Percentiles rank a stretch among this genome's conserved stretches.
Evolutionary conservation across 2,888 invertebrate species (phyloP).

Genomic region (Epirrita christyi): DNA sequence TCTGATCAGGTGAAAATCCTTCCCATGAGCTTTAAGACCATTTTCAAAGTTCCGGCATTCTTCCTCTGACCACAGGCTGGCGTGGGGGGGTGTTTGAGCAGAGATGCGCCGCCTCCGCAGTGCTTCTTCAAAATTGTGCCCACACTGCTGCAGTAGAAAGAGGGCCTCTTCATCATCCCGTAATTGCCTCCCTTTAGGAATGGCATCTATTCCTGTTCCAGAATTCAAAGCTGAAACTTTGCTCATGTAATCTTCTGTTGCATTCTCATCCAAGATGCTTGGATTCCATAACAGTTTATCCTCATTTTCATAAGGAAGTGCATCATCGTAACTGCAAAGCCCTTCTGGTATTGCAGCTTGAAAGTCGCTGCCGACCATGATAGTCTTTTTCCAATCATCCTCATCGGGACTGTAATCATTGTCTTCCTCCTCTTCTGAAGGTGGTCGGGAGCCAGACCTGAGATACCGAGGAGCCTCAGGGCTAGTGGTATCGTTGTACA

Average conservation of each 20-base stretch:
- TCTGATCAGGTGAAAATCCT: conserved; percentile 97
- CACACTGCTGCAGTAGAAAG: conserved; percentile 95
- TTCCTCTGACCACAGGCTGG: conserved; percentile 97
- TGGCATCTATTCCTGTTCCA: conserved; percentile 74
- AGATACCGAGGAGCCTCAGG: conserved; percentile 77
- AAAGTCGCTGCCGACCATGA: conserved; percentile 97
- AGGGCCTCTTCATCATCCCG: conserved; percentile 96
- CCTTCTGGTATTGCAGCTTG: conserved; percentile 98
- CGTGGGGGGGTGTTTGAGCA: conserved; percentile 88
- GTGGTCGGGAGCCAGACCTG: conserved; percentile 88
- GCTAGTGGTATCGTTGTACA: conserved; percentile 70
- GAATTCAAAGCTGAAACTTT: conserved; percentile 83
- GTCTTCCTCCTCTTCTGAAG: conserved; percentile 93
- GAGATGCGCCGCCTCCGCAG: conserved; percentile 91
- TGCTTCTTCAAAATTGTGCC: conserved; percentile 97
- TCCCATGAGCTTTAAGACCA: conserved; percentile 96
- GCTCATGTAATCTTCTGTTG: conserved; percentile 92
- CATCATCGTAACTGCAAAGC: conserved; percentile 95
- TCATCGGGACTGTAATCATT: conserved; percentile 93
- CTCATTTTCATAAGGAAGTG: conserved; percentile 97
- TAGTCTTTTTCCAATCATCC: conserved; percentile 96
- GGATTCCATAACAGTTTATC: conserved; percentile 98
- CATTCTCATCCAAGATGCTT: conserved; percentile 87
- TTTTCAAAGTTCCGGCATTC: conserved; percentile 98
- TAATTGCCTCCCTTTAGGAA: conserved; percentile 90